Conservation (phyloP, 2,797 vertebrate species). For the Poeciliopsis infans region DNA sequence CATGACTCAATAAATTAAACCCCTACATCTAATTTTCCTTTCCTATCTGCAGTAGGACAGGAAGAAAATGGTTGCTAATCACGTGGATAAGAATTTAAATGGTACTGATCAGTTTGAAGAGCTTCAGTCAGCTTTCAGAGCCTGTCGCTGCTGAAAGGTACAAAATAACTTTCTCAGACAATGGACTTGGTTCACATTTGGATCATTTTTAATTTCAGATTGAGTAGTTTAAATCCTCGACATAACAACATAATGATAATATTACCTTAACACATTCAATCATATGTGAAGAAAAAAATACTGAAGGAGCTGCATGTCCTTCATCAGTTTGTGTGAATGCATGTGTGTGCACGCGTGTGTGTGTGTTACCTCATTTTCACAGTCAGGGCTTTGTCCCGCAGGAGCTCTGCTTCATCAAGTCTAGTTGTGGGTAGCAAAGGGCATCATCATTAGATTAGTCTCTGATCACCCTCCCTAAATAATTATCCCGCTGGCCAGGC, state of each 20-base stretch:
- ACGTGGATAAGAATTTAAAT: too few relatives aligned
- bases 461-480: constrained; percentile 73
- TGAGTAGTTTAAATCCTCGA: neutral
- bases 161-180: too few relatives aligned
- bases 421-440: constrained; percentile 70
- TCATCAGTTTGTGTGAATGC: neutral
- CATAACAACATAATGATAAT: neutral
- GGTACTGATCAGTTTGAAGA: too few relatives aligned
- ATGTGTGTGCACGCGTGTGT: too few relatives aligned
- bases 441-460: constrained; percentile 75
- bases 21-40: too few relatives aligned
- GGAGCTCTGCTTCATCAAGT: constrained; percentile 73
- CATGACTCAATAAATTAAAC: too few relatives aligned
- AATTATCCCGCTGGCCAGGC: constrained; percentile 72
- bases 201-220: neutral
- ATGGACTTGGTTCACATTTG: neutral
- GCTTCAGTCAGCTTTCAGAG: too few relatives aligned
- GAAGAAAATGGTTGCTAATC: too few relatives aligned
- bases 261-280: neutral
- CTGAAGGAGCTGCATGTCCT: neutral
- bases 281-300: neutral
- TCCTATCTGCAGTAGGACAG: too few relatives aligned
- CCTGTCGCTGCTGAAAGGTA: too few relatives aligned
- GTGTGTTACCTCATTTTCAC: constrained; percentile 9
- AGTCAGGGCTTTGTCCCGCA: constrained; percentile 50